These are phyloP conservation scores for Acrossocheilus fasciatus DNA, from an alignment of 2,797 vertebrate genomes.

Conservation along the genomic window DNA sequence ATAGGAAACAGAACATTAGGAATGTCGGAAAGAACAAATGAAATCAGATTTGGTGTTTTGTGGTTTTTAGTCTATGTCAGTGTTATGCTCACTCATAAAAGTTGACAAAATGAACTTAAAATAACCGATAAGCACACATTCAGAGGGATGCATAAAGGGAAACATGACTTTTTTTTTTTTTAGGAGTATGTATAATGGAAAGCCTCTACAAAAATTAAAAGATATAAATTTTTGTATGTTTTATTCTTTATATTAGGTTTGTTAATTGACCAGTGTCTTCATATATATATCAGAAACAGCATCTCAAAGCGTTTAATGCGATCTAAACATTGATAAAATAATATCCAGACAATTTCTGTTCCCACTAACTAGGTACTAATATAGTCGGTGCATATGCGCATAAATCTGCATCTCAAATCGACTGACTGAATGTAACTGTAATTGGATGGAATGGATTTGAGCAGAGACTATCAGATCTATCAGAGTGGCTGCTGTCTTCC, in stretches of 20 bases:
- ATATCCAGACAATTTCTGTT: background rate
- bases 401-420: background rate
- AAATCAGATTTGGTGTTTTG: background rate
- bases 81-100: background rate
- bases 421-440: background rate
- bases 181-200: background rate
- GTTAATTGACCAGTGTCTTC: background rate
- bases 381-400: background rate
- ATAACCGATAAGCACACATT: background rate
- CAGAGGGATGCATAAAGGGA: background rate
- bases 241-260: background rate
- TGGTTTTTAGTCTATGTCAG: background rate
- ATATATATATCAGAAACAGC: background rate
- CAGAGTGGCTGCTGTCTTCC: slow-evolving; percentile 14
- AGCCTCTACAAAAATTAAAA: background rate
- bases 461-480: background rate
- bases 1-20: background rate
- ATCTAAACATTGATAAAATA: background rate
- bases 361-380: background rate
- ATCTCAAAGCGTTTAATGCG: background rate
- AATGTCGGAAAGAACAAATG: background rate
- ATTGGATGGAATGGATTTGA: background rate
- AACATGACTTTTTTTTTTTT: background rate
- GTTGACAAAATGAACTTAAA: background rate
- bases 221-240: background rate